Base-by-base conservation (phyloP, 2,113 vertebrate genomes). In the Onychostruthus taczanowskii region DNA sequence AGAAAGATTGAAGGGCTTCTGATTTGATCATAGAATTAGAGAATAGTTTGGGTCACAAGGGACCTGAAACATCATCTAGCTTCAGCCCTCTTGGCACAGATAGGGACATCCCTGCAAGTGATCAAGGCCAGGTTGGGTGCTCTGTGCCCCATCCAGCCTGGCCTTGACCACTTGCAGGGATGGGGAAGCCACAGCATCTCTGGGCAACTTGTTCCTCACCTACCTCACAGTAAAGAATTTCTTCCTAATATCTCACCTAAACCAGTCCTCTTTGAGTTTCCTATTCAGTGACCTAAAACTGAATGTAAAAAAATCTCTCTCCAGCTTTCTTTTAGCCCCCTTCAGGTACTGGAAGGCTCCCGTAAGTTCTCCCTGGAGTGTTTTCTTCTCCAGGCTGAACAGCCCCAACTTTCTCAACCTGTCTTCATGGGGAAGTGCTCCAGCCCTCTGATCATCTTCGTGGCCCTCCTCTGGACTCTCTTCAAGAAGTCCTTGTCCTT, bases 391-490 rank as follows among this genome's bases (percentile, higher is more conserved):
- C 70, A 62, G 24, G 30, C 17, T 61, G 24, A 82, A 30, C 9
- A 68, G 53, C 13, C 7, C 7, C 5, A 75, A 15, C 13, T 62
- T 8, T 76, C 16, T 61, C 11, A 31, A 20, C 21, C n/a, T 83
- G 7, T 41, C 62, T 55, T 35, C 24, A 31, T 13, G 16, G 9
- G 9, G 20, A 61, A 11, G 11, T 21, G 7, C 26, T 61, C 47
- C 78, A 83, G 20, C 20, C 21, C 46, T 53, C 11, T 35, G 14
- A 39, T 18, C 9, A 27, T 39, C 39, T 47, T 76, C 0, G 0
- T 35, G 46, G 20, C 24, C 13, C 12, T 46, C 22, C 28, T 62
- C 62, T 62, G 39, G 14, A 68, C n/a, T 47, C 20, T 47, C 11
- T 41, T 30, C 24, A 68, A 31, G 11, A n/a, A 5, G 3, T 53